These are phyloP conservation scores for Procavia capensis DNA, from an alignment of 2,113 vertebrate species.

Conservation along the genomic window DNA sequence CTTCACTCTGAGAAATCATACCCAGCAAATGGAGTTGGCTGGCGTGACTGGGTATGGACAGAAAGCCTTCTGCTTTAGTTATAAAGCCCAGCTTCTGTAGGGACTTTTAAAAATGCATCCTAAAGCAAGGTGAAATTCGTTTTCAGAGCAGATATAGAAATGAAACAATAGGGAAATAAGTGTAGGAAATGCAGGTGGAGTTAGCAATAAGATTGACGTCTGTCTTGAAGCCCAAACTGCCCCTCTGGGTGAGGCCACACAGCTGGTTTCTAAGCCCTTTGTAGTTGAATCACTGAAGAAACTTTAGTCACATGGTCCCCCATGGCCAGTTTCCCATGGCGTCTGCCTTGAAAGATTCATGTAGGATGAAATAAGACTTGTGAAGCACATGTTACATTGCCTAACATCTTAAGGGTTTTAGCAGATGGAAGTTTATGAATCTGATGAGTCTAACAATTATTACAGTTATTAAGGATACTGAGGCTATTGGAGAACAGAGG, in stretches of 20 bases:
- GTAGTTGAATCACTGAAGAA: background rate
- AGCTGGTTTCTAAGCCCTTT: background rate
- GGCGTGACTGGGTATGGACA: background rate
- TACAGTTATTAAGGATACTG: background rate
- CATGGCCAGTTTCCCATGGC: background rate
- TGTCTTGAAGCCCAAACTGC: background rate
- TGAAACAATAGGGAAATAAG: background rate
- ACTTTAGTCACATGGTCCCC: background rate
- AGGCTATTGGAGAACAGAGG: background rate
- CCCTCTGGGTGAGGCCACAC: background rate
- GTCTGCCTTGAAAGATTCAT: background rate
- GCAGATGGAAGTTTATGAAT: background rate
- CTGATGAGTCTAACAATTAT: background rate
- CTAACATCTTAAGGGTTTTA: background rate
- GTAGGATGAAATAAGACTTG: background rate
- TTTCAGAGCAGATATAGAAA: background rate
- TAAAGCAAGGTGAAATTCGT: background rate
- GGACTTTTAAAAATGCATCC: slow-evolving; percentile 32
- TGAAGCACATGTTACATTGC: background rate
- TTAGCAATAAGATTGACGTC: background rate
- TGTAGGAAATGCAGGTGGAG: background rate
- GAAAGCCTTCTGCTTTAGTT: slow-evolving; percentile 24
- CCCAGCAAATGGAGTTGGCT: background rate
- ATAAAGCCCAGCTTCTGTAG: background rate
- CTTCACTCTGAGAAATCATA: background rate